Conservation (phyloP, 2,797 vertebrate species). For the Threskiornis aethiopicus region DNA sequence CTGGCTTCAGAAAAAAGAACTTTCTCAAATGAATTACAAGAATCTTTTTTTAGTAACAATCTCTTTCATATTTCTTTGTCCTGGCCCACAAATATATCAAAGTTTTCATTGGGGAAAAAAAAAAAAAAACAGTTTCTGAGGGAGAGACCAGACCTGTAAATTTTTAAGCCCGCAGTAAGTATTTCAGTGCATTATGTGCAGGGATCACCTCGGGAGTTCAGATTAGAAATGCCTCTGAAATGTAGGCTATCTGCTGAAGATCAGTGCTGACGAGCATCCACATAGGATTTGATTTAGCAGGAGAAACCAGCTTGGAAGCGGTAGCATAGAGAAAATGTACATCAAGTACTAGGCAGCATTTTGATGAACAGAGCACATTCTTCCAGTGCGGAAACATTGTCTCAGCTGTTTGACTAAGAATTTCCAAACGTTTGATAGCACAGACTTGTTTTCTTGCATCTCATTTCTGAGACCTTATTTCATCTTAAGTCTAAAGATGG, state of each 20-base stretch:
- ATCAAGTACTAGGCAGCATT: background rate
- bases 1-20: background rate
- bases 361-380: background rate
- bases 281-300: background rate
- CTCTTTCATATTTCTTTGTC: background rate
- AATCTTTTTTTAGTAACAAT: background rate
- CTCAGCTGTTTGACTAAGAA: slow-evolving; percentile 44
- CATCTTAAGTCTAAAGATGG: background rate
- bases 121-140: background rate
- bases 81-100: background rate
- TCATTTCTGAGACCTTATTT: slow-evolving; percentile 14
- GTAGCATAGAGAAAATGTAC: background rate
- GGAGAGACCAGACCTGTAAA: background rate
- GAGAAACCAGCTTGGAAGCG: background rate
- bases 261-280: background rate
- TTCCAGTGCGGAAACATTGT: background rate
- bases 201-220: background rate
- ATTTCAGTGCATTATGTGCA: background rate
- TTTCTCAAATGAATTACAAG: background rate
- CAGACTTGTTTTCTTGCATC: background rate
- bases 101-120: background rate
- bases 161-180: background rate
- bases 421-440: slow-evolving; percentile 30
- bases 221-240: background rate
- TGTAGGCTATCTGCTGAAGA: background rate